phyloP scores from a whole-genome alignment of 2,888 invertebrate species.

The Zeuzera pyrina region DNA sequence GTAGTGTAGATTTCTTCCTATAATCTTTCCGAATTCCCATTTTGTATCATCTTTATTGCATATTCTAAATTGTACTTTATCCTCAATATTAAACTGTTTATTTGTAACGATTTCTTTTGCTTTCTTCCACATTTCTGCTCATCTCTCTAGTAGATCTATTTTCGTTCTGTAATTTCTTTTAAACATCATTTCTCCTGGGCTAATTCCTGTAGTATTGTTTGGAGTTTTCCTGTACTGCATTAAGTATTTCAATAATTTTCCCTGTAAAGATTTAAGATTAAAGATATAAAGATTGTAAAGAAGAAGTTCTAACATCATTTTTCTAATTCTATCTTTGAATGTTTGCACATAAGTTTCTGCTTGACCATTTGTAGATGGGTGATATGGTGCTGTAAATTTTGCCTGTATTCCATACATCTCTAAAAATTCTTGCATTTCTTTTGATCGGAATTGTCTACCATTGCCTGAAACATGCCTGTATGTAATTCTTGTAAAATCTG shows the following conservation, averaged over 20 bases:
- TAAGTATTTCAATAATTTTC: constrained; percentile 7
- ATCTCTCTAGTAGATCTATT: constrained; percentile 10
- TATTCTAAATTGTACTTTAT: not conserved
- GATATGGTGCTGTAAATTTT: constrained; percentile 6
- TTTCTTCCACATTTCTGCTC: not conserved
- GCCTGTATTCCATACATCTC: constrained; percentile 11
- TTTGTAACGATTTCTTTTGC: constrained; percentile 9
- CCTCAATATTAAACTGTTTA: not conserved
- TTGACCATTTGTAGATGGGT: constrained; percentile 11
- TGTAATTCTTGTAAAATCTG: constrained; percentile 11
- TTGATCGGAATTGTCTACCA: constrained; percentile 12
- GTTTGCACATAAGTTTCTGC: constrained; percentile 13
- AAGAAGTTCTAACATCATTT: constrained; percentile 21
- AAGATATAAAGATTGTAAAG: no score
- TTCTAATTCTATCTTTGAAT: constrained; percentile 8
- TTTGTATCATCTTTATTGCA: not conserved
- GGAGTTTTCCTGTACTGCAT: constrained; percentile 10
- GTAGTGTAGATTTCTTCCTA: no score
- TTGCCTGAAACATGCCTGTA: constrained; percentile 10
- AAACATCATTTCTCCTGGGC: constrained; percentile 13
- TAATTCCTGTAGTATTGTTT: constrained; percentile 9
- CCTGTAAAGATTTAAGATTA: constrained; percentile 8
- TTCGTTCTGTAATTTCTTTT: constrained; percentile 11
- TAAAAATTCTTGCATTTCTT: constrained; percentile 13
- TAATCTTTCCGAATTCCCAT: not conserved